A percentile compares a stretch with the other conserved stretches of the same genome.
Evolutionary conservation across 2,797 vertebrate species (phyloP).

Genomic region (Menidia menidia): DNA sequence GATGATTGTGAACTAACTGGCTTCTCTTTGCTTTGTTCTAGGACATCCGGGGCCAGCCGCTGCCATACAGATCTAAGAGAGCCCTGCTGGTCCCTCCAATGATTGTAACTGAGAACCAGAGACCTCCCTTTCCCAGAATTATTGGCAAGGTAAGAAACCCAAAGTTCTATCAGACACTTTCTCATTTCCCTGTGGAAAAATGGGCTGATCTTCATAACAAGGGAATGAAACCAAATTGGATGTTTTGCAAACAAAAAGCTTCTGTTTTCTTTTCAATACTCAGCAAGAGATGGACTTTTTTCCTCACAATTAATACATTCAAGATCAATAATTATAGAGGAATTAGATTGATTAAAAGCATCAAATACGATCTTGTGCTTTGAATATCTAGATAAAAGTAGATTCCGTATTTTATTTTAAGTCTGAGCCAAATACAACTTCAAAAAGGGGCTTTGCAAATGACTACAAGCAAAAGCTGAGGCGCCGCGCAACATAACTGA

Average conservation of each 20-base stretch:
- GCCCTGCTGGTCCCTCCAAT: constrained; percentile 91
- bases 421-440: constrained; percentile 1
- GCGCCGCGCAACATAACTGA: neutral
- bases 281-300: neutral
- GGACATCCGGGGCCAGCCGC: constrained; percentile 86
- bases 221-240: neutral
- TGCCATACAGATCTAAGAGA: constrained; percentile 88
- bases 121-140: constrained; percentile 89
- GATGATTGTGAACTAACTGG: neutral
- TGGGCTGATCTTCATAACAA: constrained; percentile 3
- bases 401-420: constrained; percentile 17
- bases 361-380: neutral
- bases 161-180: neutral
- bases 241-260: neutral
- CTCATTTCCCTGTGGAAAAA: neutral
- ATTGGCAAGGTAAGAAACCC: constrained; percentile 90
- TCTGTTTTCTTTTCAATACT: neutral
- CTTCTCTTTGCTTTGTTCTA: constrained; percentile 66
- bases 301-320: neutral
- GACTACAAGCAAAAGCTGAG: neutral
- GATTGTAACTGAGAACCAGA: constrained; percentile 93
- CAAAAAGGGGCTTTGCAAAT: neutral
- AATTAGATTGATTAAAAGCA: constrained; percentile 5
- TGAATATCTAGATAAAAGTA: constrained; percentile 4
- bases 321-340: constrained; percentile 16